A percentile compares a stretch with the other conserved stretches of the same genome.
Conservation (phyloP, 2,113 vertebrate genomes). For the Vimba vimba region DNA sequence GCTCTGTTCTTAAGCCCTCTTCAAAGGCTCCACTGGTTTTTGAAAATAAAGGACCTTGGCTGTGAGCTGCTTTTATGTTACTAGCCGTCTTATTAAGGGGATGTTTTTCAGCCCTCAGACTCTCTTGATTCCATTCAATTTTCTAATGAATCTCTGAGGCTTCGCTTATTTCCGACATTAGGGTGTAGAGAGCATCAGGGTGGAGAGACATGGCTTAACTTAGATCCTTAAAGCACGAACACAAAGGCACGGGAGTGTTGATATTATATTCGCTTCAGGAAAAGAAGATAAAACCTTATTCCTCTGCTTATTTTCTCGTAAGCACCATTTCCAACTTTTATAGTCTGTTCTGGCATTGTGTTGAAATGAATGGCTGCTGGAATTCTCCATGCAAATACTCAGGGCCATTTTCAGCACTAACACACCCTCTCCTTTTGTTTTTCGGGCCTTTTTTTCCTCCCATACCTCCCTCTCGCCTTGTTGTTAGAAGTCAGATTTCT, state of each 20-base stretch:
- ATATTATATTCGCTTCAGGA: conserved; percentile 17
- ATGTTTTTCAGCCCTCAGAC: conserved; percentile 53
- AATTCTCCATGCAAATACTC: conserved; percentile 24
- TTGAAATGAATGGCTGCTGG: conserved; percentile 14
- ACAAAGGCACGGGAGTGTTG: not conserved
- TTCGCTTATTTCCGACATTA: conserved; percentile 53
- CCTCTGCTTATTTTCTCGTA: conserved; percentile 21
- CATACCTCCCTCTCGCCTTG: not conserved
- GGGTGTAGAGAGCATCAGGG: conserved; percentile 38
- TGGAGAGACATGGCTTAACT: conserved; percentile 37
- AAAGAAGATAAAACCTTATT: conserved; percentile 36
- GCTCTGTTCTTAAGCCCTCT: conserved; percentile 60
- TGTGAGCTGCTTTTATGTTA: conserved; percentile 61
- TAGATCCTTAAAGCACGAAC: conserved; percentile 27
- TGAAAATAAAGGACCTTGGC: conserved; percentile 57
- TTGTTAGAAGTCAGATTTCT: conserved; percentile 52
- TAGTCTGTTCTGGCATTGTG: conserved; percentile 23
- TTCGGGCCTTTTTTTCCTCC: not conserved
- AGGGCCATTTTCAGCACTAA: conserved; percentile 5
- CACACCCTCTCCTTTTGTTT: conserved; percentile 4
- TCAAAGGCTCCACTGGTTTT: conserved; percentile 58
- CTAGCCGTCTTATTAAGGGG: conserved; percentile 56
- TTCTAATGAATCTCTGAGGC: conserved; percentile 57
- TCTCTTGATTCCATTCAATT: conserved; percentile 61
- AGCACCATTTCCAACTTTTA: conserved; percentile 19